Evolutionary conservation across 2,888 invertebrate genomes (phyloP).

Genomic region (Caenorhabditis imperialis): DNA sequence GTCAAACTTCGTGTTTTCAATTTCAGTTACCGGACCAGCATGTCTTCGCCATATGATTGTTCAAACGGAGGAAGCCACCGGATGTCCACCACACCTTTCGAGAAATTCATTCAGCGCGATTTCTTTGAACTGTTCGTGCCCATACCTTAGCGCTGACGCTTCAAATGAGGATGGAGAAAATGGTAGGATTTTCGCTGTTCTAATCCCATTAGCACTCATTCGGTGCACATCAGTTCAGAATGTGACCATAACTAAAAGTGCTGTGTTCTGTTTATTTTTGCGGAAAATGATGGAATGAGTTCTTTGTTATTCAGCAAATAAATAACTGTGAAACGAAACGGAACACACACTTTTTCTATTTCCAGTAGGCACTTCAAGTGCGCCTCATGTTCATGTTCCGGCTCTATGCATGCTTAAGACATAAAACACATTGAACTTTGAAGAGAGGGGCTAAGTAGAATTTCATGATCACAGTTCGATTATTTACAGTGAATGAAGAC

Average conservation of each 20-base stretch:
- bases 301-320: slow-evolving; percentile 39
- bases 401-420: slow-evolving; percentile 33
- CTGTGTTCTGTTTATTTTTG: slow-evolving; percentile 24
- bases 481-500: slow-evolving; percentile 52
- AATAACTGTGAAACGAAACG: slow-evolving; percentile 51
- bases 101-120: slow-evolving; percentile 66
- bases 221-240: no score
- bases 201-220: no score
- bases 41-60: slow-evolving; percentile 68
- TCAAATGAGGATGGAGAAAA: slow-evolving; percentile 42
- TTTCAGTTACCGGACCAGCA: slow-evolving; percentile 59
- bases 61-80: slow-evolving; percentile 65
- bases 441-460: background rate
- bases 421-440: slow-evolving; percentile 10
- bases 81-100: slow-evolving; percentile 69
- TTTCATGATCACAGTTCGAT: no score
- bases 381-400: slow-evolving; percentile 38
- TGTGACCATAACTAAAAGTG: slow-evolving; percentile 16
- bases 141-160: slow-evolving; percentile 48
- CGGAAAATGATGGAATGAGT: slow-evolving; percentile 14
- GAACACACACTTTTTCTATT: slow-evolving; percentile 49
- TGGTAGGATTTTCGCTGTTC: slow-evolving; percentile 37
- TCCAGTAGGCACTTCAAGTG: slow-evolving; percentile 49
- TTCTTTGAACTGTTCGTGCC: slow-evolving; percentile 68
- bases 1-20: slow-evolving; percentile 16